Base-by-base conservation (phyloP, 2,888 invertebrate genomes). In the Drosophila macrospina region DNA sequence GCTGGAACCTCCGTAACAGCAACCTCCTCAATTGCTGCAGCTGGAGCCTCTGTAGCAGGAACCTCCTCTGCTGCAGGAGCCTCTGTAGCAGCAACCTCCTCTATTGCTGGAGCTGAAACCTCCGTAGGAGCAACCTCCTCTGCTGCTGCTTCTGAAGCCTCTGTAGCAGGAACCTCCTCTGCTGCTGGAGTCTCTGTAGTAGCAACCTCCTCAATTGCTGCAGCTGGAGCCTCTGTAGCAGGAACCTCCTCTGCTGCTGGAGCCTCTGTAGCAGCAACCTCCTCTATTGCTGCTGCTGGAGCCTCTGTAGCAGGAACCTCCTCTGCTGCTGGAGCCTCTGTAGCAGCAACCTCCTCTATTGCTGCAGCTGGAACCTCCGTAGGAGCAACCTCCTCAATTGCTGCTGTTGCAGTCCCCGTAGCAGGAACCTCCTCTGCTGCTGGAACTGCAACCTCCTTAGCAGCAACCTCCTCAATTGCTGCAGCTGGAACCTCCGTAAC, bases 1-100 rank as follows among this genome's bases (percentile, higher is more conserved):
- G 48, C 26, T 13, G 32, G 1, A 26, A 32, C 3, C 32, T 51
- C 61, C 0, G 5, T 6, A 1, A 8, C 15, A 7, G 20, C 20
- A 28, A 11, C 11, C 13, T 20, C 7, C 13, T 57, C 30, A 16
- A 4, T 26, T 6, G 5, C 26, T 26, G 7, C 5, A 6, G 26
- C 26, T 26, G 26, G 4, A 6, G 3, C 8, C 8, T 30, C 45
- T 0, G 5, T 16, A 26, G 20, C 1, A 13, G 51, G 15, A 11
- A 10, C 7, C 15, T 47, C 41, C 10, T 50, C 26, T 3, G 26
- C n/a, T 10, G 2, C 26, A 26, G 26, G 16, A 11, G 7, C 4
- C 30, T 63, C 67, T 6, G 10, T 16, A 32, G 7, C 13, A 6
- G 32, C 44, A 30, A 15, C 15, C 10, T 48, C 37, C n/a, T 50